Evolutionary conservation across 2,113 vertebrate genomes (phyloP), one percentile per base, ranked within the genome.

Genomic region (Cynopterus brachyotis): DNA sequence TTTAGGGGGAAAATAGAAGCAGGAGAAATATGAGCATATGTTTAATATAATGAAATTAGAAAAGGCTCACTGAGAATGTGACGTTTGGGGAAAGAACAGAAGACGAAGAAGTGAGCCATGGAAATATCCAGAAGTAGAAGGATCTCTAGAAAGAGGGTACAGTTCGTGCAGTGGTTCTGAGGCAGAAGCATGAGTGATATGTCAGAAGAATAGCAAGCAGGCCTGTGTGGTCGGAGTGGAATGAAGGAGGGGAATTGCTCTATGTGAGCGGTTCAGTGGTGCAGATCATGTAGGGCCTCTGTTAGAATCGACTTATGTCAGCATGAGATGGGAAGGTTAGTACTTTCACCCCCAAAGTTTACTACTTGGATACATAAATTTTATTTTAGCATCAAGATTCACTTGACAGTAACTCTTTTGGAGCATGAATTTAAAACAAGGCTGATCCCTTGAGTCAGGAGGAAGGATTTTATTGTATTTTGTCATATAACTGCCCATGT

Each of bases 241-340:
- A 1, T 12, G 16, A 79, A 59, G 22, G 12, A 6, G 0, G 1
- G 2, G 3, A 37, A 55, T 0, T 15, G 3, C 0, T 2, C 0
- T 6, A 13, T 2, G 19, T 59, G 82, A 57, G 42, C 10, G 30
- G 2, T 3, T 22, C 26, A 4, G 10, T 42, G 55, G 17, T 37
- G 6, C 4, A 60, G n/a, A 26, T 5, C 1, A 8, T 19, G 9
- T 3, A n/a, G 30, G 22, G 7, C 4, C 53, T 64, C 35, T 26
- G 3, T 42, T 22, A 91, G 26, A 17, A 26, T 22, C 19, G 22
- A 67, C 40, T 47, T 53, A 17, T 42, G 16, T 70, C 10, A 30
- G 30, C 45, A 26, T 81, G 45, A 89, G 9, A 20, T 59, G 22
- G 22, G 19, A 50, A 67, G 3, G 6, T 19, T 55, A 17, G 1